These are phyloP conservation scores for Poeciliopsis presidionis DNA, from an alignment of 2,797 vertebrate genomes.

Conservation along the genomic window DNA sequence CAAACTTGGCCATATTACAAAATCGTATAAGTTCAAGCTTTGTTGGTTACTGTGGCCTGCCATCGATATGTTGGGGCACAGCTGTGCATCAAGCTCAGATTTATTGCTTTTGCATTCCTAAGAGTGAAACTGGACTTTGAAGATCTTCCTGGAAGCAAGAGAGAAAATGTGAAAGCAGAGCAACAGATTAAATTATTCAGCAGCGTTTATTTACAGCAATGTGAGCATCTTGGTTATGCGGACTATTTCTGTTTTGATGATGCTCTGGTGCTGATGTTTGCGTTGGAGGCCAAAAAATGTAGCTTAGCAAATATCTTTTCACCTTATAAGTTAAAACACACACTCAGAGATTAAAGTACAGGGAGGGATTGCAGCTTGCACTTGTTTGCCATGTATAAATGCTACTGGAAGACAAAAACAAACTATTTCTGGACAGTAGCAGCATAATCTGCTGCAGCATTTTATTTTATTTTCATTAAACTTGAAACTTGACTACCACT, in stretches of 20 bases:
- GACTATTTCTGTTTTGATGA: constrained; percentile 1
- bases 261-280: background rate
- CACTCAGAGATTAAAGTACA: background rate
- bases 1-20: background rate
- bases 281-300: background rate
- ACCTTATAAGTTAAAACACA: background rate
- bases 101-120: constrained; percentile 1
- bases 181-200: constrained; percentile 7
- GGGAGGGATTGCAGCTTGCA: background rate
- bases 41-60: constrained; percentile 5
- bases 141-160: constrained; percentile 23
- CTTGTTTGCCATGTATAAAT: background rate
- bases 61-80: constrained; percentile 2
- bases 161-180: constrained; percentile 3
- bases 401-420: background rate
- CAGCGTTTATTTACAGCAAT: background rate
- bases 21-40: background rate
- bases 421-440: background rate
- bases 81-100: constrained; percentile 11
- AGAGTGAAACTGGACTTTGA: constrained; percentile 5
- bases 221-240: background rate
- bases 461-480: background rate
- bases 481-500: background rate
- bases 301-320: background rate
- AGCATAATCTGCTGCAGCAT: background rate